phyloP scores from a whole-genome alignment of 2,888 invertebrate species.

The Drosophila nr. perissopoda region DNA sequence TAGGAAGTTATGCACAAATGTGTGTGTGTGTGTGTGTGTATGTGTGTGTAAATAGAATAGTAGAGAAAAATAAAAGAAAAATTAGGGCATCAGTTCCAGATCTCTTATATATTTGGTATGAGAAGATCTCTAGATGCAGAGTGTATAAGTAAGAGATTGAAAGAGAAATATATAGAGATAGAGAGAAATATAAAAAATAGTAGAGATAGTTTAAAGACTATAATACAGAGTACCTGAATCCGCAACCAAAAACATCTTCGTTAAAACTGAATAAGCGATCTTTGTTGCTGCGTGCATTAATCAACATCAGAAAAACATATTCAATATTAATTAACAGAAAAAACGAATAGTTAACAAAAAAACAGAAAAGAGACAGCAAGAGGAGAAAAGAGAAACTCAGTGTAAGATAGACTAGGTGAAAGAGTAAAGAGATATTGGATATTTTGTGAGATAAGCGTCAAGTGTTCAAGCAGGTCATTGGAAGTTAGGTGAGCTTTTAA shows the following conservation, averaged over 20 bases:
- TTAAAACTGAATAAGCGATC: slow-evolving; percentile 93
- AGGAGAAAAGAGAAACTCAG: slow-evolving; percentile 2
- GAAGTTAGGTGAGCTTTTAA: slow-evolving; percentile 3
- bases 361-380: slow-evolving; percentile 8
- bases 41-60: slow-evolving; percentile 41
- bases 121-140: slow-evolving; percentile 28
- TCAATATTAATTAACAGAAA: slow-evolving; percentile 16
- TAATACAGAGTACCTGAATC: slow-evolving; percentile 82
- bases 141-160: slow-evolving; percentile 2
- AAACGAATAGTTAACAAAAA: slow-evolving; percentile 7
- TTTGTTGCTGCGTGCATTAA: slow-evolving; percentile 91
- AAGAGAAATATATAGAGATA: slow-evolving; percentile 17
- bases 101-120: slow-evolving; percentile 19
- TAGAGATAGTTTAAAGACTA: slow-evolving; percentile 12
- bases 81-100: slow-evolving; percentile 54
- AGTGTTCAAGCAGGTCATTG: slow-evolving; percentile 21
- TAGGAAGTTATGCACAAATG: slow-evolving; percentile 16
- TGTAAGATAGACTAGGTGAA: slow-evolving; percentile 14
- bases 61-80: slow-evolving; percentile 58
- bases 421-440: not conserved
- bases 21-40: slow-evolving; percentile 33
- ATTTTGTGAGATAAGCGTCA: slow-evolving; percentile 4
- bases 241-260: slow-evolving; percentile 89
- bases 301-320: slow-evolving; percentile 23
- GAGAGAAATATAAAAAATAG: slow-evolving; percentile 10